Conservation (phyloP, 2,888 invertebrate genomes). For the Pammene aurita region DNA sequence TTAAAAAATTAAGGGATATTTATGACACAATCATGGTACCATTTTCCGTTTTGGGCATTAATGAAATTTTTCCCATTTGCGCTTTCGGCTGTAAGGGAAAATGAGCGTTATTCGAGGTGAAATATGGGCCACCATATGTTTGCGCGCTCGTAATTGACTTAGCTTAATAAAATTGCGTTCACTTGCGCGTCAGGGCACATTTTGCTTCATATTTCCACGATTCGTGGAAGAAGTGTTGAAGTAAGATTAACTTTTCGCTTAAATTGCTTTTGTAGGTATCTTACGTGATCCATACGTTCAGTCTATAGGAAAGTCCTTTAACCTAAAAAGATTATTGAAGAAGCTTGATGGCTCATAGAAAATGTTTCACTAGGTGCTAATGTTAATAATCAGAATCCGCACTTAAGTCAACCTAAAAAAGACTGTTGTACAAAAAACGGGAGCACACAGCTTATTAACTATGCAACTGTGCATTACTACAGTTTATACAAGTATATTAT, state of each 20-base stretch:
- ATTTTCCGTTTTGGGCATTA: slow-evolving; percentile 57
- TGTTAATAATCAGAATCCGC: too few species aligned
- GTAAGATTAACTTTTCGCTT: slow-evolving; percentile 7
- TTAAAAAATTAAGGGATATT: slow-evolving; percentile 48
- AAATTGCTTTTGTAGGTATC: neutral
- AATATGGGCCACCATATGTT: slow-evolving; percentile 66
- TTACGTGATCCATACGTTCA: neutral
- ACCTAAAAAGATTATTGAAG: too few species aligned
- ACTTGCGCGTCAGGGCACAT: slow-evolving; percentile 45
- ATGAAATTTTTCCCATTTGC: slow-evolving; percentile 60
- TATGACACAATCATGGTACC: slow-evolving; percentile 55
- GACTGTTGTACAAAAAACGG: too few species aligned
- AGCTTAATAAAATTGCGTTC: slow-evolving; percentile 65
- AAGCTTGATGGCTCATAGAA: too few species aligned
- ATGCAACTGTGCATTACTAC: too few species aligned
- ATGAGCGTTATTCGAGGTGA: slow-evolving; percentile 63
- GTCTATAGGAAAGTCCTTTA: too few species aligned
- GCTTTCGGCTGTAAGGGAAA: slow-evolving; percentile 54
- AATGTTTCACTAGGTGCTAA: too few species aligned
- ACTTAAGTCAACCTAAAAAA: too few species aligned
- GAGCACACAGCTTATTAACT: too few species aligned
- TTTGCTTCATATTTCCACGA: slow-evolving; percentile 11
- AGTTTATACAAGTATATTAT: too few species aligned
- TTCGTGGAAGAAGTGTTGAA: slow-evolving; percentile 8
- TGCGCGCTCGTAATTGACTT: slow-evolving; percentile 62